Conservation (phyloP, 2,113 vertebrate species). For the Lamprologus ornatipinnis region DNA sequence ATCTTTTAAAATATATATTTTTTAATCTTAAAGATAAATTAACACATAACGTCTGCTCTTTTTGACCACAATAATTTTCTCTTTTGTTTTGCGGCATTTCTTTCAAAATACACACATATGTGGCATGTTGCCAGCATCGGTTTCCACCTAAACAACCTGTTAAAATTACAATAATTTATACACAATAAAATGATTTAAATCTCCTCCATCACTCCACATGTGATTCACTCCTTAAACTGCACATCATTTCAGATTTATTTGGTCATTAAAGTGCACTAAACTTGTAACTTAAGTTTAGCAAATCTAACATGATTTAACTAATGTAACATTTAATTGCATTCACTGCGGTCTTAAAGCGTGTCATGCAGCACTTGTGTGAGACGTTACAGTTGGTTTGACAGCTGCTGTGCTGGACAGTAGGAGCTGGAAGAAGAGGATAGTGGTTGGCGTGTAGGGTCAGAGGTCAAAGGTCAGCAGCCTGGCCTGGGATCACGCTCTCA, state of each 20-base stretch:
- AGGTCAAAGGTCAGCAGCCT: conserved; percentile 38
- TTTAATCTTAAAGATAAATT: neutral
- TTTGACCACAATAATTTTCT: neutral
- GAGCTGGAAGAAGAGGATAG: neutral
- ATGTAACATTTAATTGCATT: neutral
- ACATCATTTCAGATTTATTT: neutral
- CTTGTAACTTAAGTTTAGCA: neutral
- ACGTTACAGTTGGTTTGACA: neutral
- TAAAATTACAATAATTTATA: neutral
- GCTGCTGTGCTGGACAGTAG: conserved; percentile 4
- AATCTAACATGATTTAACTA: neutral
- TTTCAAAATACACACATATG: neutral
- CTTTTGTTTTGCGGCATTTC: accelerated
- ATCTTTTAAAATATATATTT: neutral
- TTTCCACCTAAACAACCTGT: neutral
- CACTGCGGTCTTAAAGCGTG: neutral
- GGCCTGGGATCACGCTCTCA: neutral
- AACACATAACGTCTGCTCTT: neutral
- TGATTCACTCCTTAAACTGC: neutral
- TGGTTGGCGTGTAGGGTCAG: neutral
- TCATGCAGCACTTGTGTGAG: neutral
- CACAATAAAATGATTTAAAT: neutral
- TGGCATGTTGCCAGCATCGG: neutral
- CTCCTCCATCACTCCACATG: accelerated
- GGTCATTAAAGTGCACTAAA: neutral